Percentiles rank a stretch among this genome's conserved stretches.
These are phyloP conservation scores for Rhadinocentrus ornatus DNA, from an alignment of 2,797 vertebrate genomes.

Conservation along the genomic window DNA sequence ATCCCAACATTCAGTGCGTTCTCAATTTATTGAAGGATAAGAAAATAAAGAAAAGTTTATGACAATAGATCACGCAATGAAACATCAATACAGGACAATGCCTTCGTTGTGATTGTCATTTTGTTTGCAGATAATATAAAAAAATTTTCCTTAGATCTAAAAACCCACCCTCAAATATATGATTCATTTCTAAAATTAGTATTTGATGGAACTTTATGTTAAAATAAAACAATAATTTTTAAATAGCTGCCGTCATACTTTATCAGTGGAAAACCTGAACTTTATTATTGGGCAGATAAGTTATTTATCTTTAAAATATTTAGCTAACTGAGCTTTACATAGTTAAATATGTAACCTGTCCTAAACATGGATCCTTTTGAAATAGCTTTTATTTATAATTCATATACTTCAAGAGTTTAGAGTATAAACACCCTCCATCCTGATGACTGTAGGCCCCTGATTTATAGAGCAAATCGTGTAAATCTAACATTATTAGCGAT, in stretches of 20 bases:
- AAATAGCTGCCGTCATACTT: not conserved
- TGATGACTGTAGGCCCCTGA: too few relatives aligned
- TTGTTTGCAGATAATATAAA: not conserved
- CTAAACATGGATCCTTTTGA: too few relatives aligned
- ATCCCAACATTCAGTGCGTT: slow-evolving; percentile 81
- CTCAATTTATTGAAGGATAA: slow-evolving; percentile 12
- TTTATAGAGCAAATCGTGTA: too few relatives aligned
- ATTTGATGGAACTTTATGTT: not conserved
- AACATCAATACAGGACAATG: not conserved
- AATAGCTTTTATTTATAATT: too few relatives aligned
- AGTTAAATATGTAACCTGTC: not conserved
- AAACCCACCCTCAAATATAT: not conserved
- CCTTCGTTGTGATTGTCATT: not conserved
- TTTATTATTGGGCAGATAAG: not conserved
- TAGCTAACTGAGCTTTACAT: too few relatives aligned
- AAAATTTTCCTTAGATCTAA: not conserved
- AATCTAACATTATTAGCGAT: too few relatives aligned
- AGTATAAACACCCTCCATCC: too few relatives aligned
- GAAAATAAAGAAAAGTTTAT: slow-evolving; percentile 46
- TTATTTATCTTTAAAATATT: too few relatives aligned
- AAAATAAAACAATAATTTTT: not conserved
- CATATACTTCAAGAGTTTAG: too few relatives aligned
- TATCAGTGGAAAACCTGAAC: not conserved
- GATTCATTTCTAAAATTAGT: not conserved
- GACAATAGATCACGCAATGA: not conserved